phyloP scores from a whole-genome alignment of 2,113 vertebrate genomes.

The Gadus macrocephalus region DNA sequence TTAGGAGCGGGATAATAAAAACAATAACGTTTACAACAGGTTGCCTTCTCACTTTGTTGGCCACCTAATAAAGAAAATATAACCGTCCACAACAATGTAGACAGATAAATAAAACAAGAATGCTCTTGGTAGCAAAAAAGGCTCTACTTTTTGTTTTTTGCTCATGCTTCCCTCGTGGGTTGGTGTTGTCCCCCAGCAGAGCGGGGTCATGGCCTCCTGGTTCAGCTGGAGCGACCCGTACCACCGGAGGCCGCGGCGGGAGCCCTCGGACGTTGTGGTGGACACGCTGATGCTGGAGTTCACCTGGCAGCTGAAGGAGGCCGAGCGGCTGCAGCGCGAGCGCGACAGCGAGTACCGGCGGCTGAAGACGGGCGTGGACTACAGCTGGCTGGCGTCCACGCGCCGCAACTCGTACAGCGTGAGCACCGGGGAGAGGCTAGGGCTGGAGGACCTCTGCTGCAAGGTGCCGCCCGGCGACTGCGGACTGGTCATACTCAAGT shows the following conservation, averaged over 20 bases:
- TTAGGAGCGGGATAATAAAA: too few relatives aligned
- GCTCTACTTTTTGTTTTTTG: background rate
- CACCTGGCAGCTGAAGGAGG: slow-evolving; percentile 88
- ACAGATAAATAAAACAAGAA: background rate
- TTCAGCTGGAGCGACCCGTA: slow-evolving; percentile 82
- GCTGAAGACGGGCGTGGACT: slow-evolving; percentile 87
- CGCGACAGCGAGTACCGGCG: slow-evolving; percentile 78
- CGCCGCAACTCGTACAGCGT: slow-evolving; percentile 79
- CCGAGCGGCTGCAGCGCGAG: slow-evolving; percentile 81
- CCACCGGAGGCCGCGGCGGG: slow-evolving; percentile 70
- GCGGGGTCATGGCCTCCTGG: slow-evolving; percentile 79
- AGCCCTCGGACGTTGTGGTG: slow-evolving; percentile 82
- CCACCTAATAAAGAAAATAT: too few relatives aligned
- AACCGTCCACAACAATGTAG: too few relatives aligned
- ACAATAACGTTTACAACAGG: too few relatives aligned
- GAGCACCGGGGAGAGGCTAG: slow-evolving; percentile 81
- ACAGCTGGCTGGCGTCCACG: slow-evolving; percentile 89
- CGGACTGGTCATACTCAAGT: slow-evolving; percentile 89
- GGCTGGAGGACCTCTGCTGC: slow-evolving; percentile 88
- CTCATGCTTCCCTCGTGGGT: background rate
- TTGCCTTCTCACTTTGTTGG: too few relatives aligned
- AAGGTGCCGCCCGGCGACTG: slow-evolving; percentile 89
- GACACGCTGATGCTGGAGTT: slow-evolving; percentile 97
- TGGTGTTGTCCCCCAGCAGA: slow-evolving; percentile 1
- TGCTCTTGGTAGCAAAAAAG: background rate